Percentiles rank a stretch among this genome's conserved stretches.
Conservation (phyloP, 2,113 vertebrate genomes). For the Lampris incognitus region DNA sequence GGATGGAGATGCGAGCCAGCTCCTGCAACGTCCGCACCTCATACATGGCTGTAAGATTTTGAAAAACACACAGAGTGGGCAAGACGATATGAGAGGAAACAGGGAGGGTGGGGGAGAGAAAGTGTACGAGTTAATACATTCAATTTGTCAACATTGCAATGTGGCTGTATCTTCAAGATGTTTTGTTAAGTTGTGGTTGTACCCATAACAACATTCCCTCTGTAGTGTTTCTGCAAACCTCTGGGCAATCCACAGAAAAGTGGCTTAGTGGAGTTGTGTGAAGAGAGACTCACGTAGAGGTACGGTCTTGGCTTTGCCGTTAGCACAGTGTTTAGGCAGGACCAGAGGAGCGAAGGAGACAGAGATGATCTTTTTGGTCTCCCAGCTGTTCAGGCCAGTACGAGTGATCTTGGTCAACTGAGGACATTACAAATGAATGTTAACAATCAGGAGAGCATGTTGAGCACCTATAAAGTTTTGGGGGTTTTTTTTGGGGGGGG, state of each 20-base stretch:
- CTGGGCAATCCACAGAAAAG: background rate
- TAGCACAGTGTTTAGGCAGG: slow-evolving; percentile 87
- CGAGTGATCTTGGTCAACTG: slow-evolving; percentile 97
- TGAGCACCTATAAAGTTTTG: background rate
- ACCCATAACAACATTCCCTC: background rate
- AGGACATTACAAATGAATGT: background rate
- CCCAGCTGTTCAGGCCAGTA: slow-evolving; percentile 90
- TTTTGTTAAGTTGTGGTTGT: background rate
- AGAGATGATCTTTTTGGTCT: slow-evolving; percentile 98
- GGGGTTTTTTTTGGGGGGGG: too few species aligned
- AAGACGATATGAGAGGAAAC: background rate
- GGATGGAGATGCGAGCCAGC: slow-evolving; percentile 91
- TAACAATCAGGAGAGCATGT: background rate
- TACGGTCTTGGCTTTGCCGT: slow-evolving; percentile 84
- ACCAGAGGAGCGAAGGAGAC: slow-evolving; percentile 97
- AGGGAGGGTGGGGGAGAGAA: too few species aligned
- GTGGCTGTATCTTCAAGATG: background rate
- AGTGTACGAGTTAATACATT: background rate
- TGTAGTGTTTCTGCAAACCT: background rate
- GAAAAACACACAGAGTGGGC: background rate
- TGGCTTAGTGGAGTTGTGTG: background rate
- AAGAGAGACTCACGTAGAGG: slow-evolving; percentile 90
- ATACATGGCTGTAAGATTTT: slow-evolving; percentile 82
- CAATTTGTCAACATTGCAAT: background rate
- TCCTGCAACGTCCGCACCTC: slow-evolving; percentile 93